A percentile compares a stretch with the other conserved stretches of the same genome.
Conservation (phyloP, 2,888 invertebrate genomes). For the Anthoptus insignis region DNA sequence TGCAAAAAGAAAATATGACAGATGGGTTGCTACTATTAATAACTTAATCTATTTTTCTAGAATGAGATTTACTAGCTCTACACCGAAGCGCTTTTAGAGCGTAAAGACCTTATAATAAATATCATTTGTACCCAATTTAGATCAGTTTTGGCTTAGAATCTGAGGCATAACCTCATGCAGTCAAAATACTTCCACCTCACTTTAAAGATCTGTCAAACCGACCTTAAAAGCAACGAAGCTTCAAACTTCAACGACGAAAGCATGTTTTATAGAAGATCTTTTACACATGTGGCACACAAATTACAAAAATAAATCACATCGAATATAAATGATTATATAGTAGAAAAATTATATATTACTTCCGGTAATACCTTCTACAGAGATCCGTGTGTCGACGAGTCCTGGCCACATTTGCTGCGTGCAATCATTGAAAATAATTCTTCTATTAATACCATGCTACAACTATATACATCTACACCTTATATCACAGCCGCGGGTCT, state of each 20-base stretch:
- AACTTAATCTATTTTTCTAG: background rate
- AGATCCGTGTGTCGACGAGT: conserved; percentile 88
- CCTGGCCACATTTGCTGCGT: conserved; percentile 87
- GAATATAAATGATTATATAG: conserved; percentile 25
- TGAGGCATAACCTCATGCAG: background rate
- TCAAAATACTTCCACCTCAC: background rate
- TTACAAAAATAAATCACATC: conserved; percentile 26
- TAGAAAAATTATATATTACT: conserved; percentile 82
- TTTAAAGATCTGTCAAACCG: conserved; percentile 14
- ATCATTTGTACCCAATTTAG: background rate
- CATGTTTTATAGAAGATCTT: background rate
- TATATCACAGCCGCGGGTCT: conserved; percentile 83
- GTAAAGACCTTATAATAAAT: background rate
- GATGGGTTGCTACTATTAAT: background rate
- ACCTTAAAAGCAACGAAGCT: conserved; percentile 27
- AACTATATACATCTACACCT: conserved; percentile 65
- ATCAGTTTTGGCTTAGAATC: background rate
- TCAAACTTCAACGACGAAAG: conserved; percentile 8
- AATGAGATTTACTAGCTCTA: background rate
- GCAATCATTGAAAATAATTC: conserved; percentile 76
- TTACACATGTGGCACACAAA: conserved; percentile 51
- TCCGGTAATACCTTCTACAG: conserved; percentile 88
- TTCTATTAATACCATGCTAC: conserved; percentile 64
- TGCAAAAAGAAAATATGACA: background rate
- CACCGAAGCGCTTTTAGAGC: background rate